Evolutionary conservation across 1,140 invertebrate genomes (phyloP).

Genomic region (Chionoecetes opilio): DNA sequence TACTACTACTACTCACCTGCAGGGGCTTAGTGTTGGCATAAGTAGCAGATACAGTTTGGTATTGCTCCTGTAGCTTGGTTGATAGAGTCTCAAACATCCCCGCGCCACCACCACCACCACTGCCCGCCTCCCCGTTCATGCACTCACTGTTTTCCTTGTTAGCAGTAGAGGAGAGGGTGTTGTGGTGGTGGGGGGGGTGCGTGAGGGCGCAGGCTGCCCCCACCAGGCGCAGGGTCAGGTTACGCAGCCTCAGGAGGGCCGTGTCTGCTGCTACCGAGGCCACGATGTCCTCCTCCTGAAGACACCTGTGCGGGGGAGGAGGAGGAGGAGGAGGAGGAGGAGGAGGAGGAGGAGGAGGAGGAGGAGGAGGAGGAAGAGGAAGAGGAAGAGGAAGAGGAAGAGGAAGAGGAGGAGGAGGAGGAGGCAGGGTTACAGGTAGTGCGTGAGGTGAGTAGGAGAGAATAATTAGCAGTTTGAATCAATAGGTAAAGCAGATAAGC

Average conservation of each 20-base stretch:
- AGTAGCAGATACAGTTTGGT: too few species aligned
- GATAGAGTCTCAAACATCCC: too few species aligned
- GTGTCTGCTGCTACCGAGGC: constrained; percentile 45
- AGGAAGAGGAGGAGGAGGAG: neutral
- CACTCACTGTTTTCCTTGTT: constrained; percentile 57
- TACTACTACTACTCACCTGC: too few species aligned
- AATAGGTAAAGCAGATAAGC: too few species aligned
- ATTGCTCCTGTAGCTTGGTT: too few species aligned
- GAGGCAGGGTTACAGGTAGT: neutral
- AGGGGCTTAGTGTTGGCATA: too few species aligned
- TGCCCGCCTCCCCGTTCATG: too few species aligned
- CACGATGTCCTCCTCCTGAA: constrained; percentile 57
- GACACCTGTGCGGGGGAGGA: constrained; percentile 33
- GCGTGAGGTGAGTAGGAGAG: too few species aligned
- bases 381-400: neutral
- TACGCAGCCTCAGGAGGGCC: constrained; percentile 59
- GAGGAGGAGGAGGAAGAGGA: neutral
- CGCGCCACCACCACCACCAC: too few species aligned
- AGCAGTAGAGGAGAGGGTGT: constrained; percentile 6
- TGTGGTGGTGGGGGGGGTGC: constrained; percentile 35
- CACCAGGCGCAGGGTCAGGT: constrained; percentile 60
- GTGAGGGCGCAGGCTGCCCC: constrained; percentile 54
- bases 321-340: neutral
- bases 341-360: too few species aligned
- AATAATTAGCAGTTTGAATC: too few species aligned